phyloP scores from a whole-genome alignment of 2,888 invertebrate species.

The Sarcophaga carnaria region DNA sequence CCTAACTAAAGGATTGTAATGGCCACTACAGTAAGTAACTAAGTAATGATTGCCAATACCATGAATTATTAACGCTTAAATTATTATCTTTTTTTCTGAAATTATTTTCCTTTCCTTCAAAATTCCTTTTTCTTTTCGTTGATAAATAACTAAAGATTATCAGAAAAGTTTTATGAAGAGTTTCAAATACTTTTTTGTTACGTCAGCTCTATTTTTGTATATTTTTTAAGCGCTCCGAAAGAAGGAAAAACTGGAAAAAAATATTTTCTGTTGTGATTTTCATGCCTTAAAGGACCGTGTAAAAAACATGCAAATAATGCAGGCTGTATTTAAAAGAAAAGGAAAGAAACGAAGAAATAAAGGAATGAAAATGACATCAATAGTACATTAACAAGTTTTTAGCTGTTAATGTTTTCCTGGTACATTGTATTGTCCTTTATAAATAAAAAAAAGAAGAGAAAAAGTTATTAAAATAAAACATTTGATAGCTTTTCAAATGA shows the following conservation, averaged over 20 bases:
- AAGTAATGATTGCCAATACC: too few relatives aligned
- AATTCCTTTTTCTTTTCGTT: conserved; percentile 3
- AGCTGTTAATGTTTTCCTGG: conserved; percentile 62
- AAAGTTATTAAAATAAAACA: conserved; percentile 38
- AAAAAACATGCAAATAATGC: conserved; percentile 33
- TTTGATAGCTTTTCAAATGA: conserved; percentile 47
- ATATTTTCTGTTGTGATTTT: conserved; percentile 38
- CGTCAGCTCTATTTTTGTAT: conserved; percentile 1
- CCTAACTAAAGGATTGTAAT: too few relatives aligned
- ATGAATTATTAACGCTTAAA: too few relatives aligned
- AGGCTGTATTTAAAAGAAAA: conserved; percentile 1
- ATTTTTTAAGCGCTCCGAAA: neutral
- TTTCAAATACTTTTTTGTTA: conserved; percentile 40
- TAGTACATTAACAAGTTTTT: conserved; percentile 63
- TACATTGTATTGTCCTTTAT: neutral
- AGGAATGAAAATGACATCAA: conserved; percentile 45
- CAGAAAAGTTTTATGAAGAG: conserved; percentile 44
- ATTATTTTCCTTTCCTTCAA: conserved; percentile 2
- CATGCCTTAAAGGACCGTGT: conserved; percentile 45
- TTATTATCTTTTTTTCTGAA: neutral
- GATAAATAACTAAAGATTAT: conserved; percentile 49
- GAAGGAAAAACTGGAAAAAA: conserved; percentile 10
- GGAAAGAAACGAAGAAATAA: neutral
- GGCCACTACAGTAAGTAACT: too few relatives aligned
- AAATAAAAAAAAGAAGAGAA: conserved; percentile 1